These are phyloP conservation scores for Iguana delicatissima DNA, from an alignment of 2,797 vertebrate genomes.

Conservation along the genomic window DNA sequence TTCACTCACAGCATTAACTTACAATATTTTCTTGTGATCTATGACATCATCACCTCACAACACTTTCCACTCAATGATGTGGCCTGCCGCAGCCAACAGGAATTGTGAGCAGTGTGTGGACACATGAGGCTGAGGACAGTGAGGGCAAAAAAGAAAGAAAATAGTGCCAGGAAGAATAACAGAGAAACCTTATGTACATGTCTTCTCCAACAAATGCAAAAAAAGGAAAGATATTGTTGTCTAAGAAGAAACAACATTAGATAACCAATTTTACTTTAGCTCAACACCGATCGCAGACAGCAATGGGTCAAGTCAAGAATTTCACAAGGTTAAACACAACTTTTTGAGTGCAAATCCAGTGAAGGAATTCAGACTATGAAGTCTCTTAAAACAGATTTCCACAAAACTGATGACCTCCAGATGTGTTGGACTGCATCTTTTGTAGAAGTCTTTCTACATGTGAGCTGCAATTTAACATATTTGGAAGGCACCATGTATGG, in stretches of 20 bases:
- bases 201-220: not conserved
- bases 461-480: too few relatives aligned
- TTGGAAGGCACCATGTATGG: too few relatives aligned
- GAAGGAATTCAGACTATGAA: not conserved
- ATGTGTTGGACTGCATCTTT: too few relatives aligned
- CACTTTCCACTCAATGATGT: not conserved
- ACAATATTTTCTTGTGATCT: not conserved
- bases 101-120: not conserved
- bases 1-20: not conserved
- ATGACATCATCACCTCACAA: too few relatives aligned
- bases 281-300: not conserved
- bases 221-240: too few relatives aligned
- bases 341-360: not conserved
- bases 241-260: not conserved
- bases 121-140: not conserved
- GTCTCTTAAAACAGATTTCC: too few relatives aligned
- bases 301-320: conserved; percentile 9
- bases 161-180: not conserved
- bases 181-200: not conserved
- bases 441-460: too few relatives aligned
- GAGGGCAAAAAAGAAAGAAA: not conserved
- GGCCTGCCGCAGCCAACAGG: not conserved
- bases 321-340: too few relatives aligned
- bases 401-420: too few relatives aligned
- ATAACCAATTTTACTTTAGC: not conserved